Base-by-base conservation (phyloP, 2,888 invertebrate genomes). In the Chelonus formosanus region DNA sequence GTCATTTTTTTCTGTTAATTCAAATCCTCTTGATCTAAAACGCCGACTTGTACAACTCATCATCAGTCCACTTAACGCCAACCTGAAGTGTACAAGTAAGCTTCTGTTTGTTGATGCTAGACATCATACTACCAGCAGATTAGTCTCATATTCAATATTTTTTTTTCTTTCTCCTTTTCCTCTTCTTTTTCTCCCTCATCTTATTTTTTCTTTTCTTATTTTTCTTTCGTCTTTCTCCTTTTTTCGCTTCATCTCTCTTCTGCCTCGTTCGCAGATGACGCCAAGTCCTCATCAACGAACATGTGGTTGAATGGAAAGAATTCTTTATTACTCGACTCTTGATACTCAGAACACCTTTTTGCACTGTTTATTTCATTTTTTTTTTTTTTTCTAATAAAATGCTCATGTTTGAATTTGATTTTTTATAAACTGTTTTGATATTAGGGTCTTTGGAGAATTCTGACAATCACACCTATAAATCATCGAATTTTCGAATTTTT, bases 401-500 rank as follows among this genome's bases (percentile, higher is more conserved):
- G 20, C 20, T 20, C 20, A 20, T 20, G 20, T 20, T 40, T 40
- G 4, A 40, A 40, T 40, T 40, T 6, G 40, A 40, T 40, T 40
- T 40, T 40, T 40, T 40, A 40, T 40, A 6, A 6, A 40, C 6
- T 32, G 34, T 52, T 32, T 52, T 52, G 8, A 52, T 34, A 52
- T 34, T 32, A 52, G 5, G 32, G 4, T 34, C 8, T 8, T 32
- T 8, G 8, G 32, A 6, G 34, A 52, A 34, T 52, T 5, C 31
- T 32, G 34, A 52, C 31, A 52, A 52, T 52, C 52, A 40, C 8
- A 3, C 20, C 70, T 76, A 80, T 83, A 83, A 83, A 83, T 83
- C 83, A 83, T 72, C 70, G 81, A 72, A 82, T 83, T 83, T 82
- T 80, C 79, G 78, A 81, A 82, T 81, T 82, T 76, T 80, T 74